Evolutionary conservation across 2,113 vertebrate species (phyloP).

Genomic region (Falco punctatus): DNA sequence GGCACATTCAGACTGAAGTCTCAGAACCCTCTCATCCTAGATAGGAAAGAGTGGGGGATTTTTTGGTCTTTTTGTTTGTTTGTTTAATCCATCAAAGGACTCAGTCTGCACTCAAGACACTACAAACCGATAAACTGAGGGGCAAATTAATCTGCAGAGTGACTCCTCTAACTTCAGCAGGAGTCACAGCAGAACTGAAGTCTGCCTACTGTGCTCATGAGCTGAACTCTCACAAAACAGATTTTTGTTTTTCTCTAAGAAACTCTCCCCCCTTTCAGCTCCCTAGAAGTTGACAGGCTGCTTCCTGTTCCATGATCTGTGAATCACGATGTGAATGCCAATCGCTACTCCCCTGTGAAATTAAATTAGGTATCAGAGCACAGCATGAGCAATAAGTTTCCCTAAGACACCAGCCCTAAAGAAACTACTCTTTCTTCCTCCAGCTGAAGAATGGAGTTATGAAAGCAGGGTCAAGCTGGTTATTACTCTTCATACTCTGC

Average conservation of each 20-base stretch:
- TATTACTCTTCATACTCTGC: neutral
- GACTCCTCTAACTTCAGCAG: neutral
- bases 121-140: neutral
- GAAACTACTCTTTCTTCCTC: slow-evolving; percentile 15
- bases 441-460: slow-evolving; percentile 23
- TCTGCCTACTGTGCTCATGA: neutral
- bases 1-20: neutral
- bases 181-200: neutral
- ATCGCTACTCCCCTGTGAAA: slow-evolving; percentile 18
- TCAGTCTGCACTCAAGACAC: neutral
- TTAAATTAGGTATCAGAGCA: slow-evolving; percentile 36
- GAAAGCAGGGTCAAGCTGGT: slow-evolving; percentile 40
- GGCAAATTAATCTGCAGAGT: neutral
- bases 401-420: neutral
- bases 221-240: neutral
- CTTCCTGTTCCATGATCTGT: slow-evolving; percentile 55
- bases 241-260: slow-evolving; percentile 42
- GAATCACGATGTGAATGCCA: neutral
- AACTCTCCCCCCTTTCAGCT: neutral
- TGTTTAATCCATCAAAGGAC: neutral
- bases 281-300: slow-evolving; percentile 30
- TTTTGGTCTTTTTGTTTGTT: neutral
- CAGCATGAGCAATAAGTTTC: neutral
- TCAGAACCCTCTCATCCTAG: neutral
- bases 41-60: neutral